Evolutionary conservation across 2,888 invertebrate genomes (phyloP), one percentile per base, ranked within the genome.

Genomic region (Exocentrus adspersus): DNA sequence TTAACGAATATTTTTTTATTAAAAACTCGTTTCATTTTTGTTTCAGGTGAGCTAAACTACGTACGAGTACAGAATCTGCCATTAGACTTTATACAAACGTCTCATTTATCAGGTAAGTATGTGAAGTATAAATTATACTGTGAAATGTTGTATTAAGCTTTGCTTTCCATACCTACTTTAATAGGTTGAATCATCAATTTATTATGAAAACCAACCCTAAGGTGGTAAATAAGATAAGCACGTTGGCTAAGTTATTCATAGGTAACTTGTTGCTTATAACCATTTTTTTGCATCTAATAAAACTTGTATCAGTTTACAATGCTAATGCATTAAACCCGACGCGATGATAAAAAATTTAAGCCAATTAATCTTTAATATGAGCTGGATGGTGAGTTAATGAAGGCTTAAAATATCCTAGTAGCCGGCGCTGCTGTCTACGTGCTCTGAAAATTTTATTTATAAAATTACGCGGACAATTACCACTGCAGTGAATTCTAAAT

Each of bases 331-430:
- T 37, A 37, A n/a, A 37, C 12, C 5, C 4, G 12, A 37, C 12
- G n/a, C n/a, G n/a, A n/a, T n/a, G n/a, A n/a, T n/a, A 6, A 37
- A 14, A 12, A 37, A n/a, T 37, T 37, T 12, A 12, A 10, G 14
- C 10, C n/a, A 12, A 20, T 48, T 48, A 48, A 20, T 48, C 48
- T 48, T 14, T 48, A 24, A 28, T 48, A 28, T 16, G 16, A 28
- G 16, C 9, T 48, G 10, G 7, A 14, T 10, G 16, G 28, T 14
- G 4, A 28, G 28, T 14, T 17, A 30, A 28, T 48, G 12, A 48
- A 28, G 48, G 24, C 16, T 48, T 48, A 48, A 48, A 48, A 48
- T 48, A 48, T 24, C 48, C 17, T 28, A 28, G 6, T 16, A 28
- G 19, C 28, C 48, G 28, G 7, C 28, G 14, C 16, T 28, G 16